These are phyloP conservation scores for Eurypyga helias DNA, from an alignment of 2,113 vertebrate species.

Conservation along the genomic window DNA sequence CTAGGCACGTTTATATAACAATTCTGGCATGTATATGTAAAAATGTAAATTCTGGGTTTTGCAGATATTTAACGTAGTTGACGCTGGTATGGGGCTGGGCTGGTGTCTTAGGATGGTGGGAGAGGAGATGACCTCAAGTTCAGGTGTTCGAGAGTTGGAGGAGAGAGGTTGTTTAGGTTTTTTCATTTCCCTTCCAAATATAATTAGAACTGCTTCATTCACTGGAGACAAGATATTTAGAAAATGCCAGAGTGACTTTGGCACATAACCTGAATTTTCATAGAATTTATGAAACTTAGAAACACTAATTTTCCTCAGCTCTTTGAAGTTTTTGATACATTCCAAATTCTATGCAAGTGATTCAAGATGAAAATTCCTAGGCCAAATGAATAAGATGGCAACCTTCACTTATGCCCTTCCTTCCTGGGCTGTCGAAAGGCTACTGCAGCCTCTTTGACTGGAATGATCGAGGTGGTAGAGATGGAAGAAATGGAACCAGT, in stretches of 20 bases:
- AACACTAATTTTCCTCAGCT: not conserved
- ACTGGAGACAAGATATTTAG: not conserved
- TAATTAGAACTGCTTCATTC: not conserved
- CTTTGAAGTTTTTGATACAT: not conserved
- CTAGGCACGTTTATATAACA: not conserved
- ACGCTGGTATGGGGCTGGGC: fast-evolving
- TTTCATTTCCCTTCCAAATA: not conserved
- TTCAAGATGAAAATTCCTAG: not conserved
- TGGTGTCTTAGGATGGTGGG: not conserved
- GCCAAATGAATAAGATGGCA: not conserved
- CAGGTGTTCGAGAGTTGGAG: not conserved
- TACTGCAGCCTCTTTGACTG: not conserved
- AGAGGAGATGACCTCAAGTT: not conserved
- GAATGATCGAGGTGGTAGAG: not conserved
- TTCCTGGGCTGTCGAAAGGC: not conserved
- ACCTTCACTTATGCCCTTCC: not conserved
- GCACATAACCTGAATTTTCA: not conserved
- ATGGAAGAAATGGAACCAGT: not conserved
- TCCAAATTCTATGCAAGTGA: not conserved
- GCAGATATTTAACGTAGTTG: not conserved
- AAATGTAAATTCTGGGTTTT: not conserved
- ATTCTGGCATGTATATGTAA: not conserved
- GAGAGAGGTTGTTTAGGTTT: not conserved
- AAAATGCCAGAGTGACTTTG: not conserved
- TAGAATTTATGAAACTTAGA: not conserved